phyloP scores from a whole-genome alignment of 2,888 invertebrate species.

The Aspidiotus rigidus region DNA sequence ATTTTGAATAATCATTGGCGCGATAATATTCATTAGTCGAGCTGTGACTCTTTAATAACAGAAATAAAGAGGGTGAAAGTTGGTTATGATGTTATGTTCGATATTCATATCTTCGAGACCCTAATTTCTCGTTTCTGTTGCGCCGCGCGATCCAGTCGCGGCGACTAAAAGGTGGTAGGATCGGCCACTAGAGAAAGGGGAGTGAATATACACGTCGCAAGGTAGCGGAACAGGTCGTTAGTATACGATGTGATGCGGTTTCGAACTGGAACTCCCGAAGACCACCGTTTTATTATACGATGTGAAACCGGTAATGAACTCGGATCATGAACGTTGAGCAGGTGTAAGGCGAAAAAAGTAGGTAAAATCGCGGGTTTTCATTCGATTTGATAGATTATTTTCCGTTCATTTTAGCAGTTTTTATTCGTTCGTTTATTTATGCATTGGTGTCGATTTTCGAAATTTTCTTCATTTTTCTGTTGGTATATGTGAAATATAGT shows the following conservation, averaged over 20 bases:
- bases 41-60: slow-evolving; percentile 12
- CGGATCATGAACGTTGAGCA: slow-evolving; percentile 29
- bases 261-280: slow-evolving; percentile 30
- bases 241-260: slow-evolving; percentile 26
- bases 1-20: too few relatives aligned
- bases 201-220: slow-evolving; percentile 3
- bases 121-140: slow-evolving; percentile 13
- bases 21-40: slow-evolving; percentile 15
- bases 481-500: slow-evolving; percentile 1
- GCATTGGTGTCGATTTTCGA: background rate
- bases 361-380: slow-evolving; percentile 9
- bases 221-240: slow-evolving; percentile 32
- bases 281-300: slow-evolving; percentile 25
- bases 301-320: slow-evolving; percentile 31
- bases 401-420: background rate
- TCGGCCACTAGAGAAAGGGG: slow-evolving; percentile 7
- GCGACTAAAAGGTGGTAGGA: background rate
- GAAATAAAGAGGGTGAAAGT: slow-evolving; percentile 27
- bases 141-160: slow-evolving; percentile 5
- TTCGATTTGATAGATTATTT: slow-evolving; percentile 10
- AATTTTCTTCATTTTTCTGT: slow-evolving; percentile 5
- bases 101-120: slow-evolving; percentile 13
- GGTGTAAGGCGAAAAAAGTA: slow-evolving; percentile 18
- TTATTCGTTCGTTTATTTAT: background rate
- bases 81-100: slow-evolving; percentile 29